phyloP scores from a whole-genome alignment of 2,797 vertebrate genomes.

The Eremophila alpestris region DNA sequence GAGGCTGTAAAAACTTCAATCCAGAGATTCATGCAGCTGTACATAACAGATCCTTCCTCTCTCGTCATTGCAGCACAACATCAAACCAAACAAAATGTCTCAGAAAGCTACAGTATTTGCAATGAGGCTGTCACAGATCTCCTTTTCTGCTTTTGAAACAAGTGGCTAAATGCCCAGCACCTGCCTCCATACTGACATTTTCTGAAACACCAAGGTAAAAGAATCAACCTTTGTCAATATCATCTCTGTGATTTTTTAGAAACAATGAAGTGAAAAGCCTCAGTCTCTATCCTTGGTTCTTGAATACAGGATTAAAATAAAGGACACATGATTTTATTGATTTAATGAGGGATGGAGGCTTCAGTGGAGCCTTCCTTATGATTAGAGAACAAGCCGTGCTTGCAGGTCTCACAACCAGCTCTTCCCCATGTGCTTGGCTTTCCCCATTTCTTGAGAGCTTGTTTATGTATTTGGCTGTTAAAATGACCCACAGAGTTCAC shows the following conservation, averaged over 20 bases:
- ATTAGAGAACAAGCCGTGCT: conserved; percentile 21
- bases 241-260: conserved; percentile 67
- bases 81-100: conserved; percentile 79
- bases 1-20: conserved; percentile 78
- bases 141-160: conserved; percentile 47
- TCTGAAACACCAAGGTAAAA: conserved; percentile 76
- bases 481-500: conserved; percentile 54
- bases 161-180: conserved; percentile 71
- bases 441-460: conserved; percentile 21
- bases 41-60: conserved; percentile 77
- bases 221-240: conserved; percentile 75
- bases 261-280: conserved; percentile 74
- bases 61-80: conserved; percentile 73
- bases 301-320: conserved; percentile 75
- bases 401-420: conserved; percentile 38
- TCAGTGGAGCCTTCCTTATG: conserved; percentile 27
- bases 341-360: conserved; percentile 71
- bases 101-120: conserved; percentile 73
- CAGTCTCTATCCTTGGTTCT: conserved; percentile 55
- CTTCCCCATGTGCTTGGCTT: conserved; percentile 13
- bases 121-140: conserved; percentile 65
- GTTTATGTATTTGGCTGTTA: conserved; percentile 48
- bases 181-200: conserved; percentile 77
- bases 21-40: conserved; percentile 76
- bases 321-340: conserved; percentile 78